Conservation (phyloP, 2,113 vertebrate species). For the Elanus axillaris region DNA sequence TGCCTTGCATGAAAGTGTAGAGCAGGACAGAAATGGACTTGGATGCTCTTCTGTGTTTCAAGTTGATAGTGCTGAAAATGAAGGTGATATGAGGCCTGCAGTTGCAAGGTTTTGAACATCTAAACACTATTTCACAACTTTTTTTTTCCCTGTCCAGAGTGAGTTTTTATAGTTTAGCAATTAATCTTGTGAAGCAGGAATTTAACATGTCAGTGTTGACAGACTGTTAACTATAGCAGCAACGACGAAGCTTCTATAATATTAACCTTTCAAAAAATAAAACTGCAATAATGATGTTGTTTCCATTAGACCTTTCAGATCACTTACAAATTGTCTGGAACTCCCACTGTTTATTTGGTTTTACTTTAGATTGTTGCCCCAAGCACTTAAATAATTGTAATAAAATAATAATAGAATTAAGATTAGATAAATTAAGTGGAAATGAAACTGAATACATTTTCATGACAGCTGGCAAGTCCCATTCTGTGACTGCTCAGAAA, state of each 20-base stretch:
- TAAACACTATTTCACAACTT: neutral
- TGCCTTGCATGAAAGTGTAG: neutral
- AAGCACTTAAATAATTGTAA: constrained; percentile 83
- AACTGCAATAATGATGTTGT: constrained; percentile 78
- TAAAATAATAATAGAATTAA: constrained; percentile 82
- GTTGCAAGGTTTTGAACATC: neutral
- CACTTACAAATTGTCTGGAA: constrained; percentile 79
- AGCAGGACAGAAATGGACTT: neutral
- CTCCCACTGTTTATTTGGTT: constrained; percentile 86
- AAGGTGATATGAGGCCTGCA: neutral
- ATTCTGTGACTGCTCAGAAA: constrained; percentile 73
- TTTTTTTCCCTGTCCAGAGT: neutral
- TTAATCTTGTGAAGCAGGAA: constrained; percentile 26
- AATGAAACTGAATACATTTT: constrained; percentile 82
- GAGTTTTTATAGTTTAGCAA: constrained; percentile 11
- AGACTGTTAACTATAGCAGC: constrained; percentile 22
- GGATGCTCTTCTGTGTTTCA: neutral
- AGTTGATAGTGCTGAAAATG: neutral
- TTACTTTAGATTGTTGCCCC: constrained; percentile 81
- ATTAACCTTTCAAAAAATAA: constrained; percentile 77
- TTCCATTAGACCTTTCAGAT: constrained; percentile 79
- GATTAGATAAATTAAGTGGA: constrained; percentile 86
- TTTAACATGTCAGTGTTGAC: neutral
- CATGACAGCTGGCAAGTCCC: constrained; percentile 84
- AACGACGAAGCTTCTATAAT: constrained; percentile 56